A percentile compares a stretch with the other conserved stretches of the same genome.
These are phyloP conservation scores for Drosophila kohkoa DNA, from an alignment of 1,140 invertebrate species.

Conservation along the genomic window DNA sequence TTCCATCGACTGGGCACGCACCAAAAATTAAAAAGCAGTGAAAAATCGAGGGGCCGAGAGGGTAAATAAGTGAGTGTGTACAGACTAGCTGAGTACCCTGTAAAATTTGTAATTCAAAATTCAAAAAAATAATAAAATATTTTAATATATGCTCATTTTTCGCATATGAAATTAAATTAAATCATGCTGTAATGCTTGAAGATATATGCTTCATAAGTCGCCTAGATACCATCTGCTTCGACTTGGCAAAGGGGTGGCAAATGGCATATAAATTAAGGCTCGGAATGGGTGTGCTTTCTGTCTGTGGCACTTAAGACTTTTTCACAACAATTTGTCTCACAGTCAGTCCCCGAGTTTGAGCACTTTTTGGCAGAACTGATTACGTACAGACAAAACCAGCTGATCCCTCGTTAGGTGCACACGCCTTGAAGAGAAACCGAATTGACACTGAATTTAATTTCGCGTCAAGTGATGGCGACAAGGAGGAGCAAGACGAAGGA, in stretches of 20 bases:
- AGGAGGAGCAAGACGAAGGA: background rate
- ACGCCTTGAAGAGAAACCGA: slow-evolving; percentile 45
- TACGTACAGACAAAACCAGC: slow-evolving; percentile 29
- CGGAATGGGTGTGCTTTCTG: background rate
- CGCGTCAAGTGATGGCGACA: slow-evolving; percentile 39
- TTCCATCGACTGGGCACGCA: slow-evolving; percentile 62
- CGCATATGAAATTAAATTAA: no score
- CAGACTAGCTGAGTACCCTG: background rate
- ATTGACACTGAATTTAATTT: slow-evolving; percentile 82
- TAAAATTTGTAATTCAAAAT: background rate
- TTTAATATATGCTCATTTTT: background rate
- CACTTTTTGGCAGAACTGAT: slow-evolving; percentile 45
- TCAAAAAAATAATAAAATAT: background rate
- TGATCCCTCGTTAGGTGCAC: slow-evolving; percentile 61
- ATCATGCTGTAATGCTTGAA: background rate
- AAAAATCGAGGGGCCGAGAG: slow-evolving; percentile 40
- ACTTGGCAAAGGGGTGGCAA: background rate
- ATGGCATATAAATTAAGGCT: slow-evolving; percentile 23
- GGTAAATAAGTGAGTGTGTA: background rate
- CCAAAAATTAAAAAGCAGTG: slow-evolving; percentile 61
- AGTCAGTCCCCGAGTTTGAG: slow-evolving; percentile 11
- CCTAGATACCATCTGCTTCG: background rate
- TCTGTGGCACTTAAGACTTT: slow-evolving; percentile 19
- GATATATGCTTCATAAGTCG: background rate
- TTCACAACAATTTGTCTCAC: slow-evolving; percentile 49